Evolutionary conservation across 2,888 invertebrate genomes (phyloP).

Genomic region (Drosophila kokeensis): DNA sequence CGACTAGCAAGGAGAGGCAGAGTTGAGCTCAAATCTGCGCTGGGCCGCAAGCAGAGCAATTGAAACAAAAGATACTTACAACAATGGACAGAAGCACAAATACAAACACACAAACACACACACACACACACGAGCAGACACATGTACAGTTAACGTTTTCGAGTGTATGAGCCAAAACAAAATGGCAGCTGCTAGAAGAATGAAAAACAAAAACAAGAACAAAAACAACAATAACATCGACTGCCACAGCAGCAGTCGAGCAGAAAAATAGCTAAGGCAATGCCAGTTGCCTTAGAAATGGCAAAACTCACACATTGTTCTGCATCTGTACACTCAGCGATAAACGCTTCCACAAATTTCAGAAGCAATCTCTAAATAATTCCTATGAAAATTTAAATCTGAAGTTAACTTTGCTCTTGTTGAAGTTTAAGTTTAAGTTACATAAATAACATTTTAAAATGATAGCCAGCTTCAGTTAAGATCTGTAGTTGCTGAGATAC

Average conservation of each 20-base stretch:
- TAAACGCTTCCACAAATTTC: neutral
- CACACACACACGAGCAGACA: conserved; percentile 4
- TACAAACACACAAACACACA: conserved; percentile 8
- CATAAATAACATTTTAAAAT: neutral
- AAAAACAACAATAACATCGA: conserved; percentile 32
- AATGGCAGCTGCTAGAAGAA: conserved; percentile 59
- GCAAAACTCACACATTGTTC: conserved; percentile 1
- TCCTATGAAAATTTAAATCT: neutral
- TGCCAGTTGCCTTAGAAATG: conserved; percentile 43
- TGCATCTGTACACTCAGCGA: neutral
- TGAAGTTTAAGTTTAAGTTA: neutral
- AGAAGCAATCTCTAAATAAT: neutral
- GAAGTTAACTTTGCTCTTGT: neutral
- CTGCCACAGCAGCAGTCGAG: conserved; percentile 63
- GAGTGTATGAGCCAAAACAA: conserved; percentile 73
- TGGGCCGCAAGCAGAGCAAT: conserved; percentile 68
- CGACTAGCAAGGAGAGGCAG: neutral
- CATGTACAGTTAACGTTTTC: conserved; percentile 53
- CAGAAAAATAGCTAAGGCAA: conserved; percentile 53
- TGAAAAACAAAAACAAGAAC: conserved; percentile 22
- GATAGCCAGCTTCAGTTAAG: neutral
- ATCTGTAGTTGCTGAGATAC: neutral
- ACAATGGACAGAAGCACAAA: conserved; percentile 53
- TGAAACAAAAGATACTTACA: conserved; percentile 76
- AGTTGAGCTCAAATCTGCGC: conserved; percentile 63